Evolutionary conservation across 2,113 vertebrate genomes (phyloP).

Genomic region (Ceyx cyanopectus): DNA sequence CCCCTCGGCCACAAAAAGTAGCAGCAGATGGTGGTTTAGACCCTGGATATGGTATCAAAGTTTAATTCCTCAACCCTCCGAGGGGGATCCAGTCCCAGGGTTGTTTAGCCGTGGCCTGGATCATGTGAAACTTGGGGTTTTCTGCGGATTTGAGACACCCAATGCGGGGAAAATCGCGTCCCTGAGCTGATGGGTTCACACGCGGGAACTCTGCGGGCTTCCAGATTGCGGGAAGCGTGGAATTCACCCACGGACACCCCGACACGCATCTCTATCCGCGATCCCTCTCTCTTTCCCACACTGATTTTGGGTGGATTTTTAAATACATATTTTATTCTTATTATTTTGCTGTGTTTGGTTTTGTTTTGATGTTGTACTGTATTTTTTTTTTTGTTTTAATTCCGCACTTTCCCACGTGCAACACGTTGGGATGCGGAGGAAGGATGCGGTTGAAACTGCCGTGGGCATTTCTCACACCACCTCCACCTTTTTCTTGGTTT

Average conservation of each 20-base stretch:
- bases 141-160: background rate
- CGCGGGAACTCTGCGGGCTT: fast-evolving
- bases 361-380: too few relatives aligned
- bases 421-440: background rate
- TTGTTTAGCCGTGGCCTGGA: background rate
- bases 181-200: background rate
- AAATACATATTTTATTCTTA: too few relatives aligned
- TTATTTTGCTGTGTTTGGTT: too few relatives aligned
- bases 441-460: background rate
- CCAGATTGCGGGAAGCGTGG: background rate
- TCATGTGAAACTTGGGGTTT: background rate
- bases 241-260: background rate
- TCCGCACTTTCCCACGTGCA: fast-evolving
- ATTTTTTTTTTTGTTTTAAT: background rate
- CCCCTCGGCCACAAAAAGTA: background rate
- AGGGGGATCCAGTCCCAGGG: background rate
- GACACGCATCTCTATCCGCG: fast-evolving
- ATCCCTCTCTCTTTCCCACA: background rate
- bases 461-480: background rate
- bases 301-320: background rate
- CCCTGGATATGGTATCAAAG: background rate
- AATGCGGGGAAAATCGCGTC: background rate
- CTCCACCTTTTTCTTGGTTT: background rate
- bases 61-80: background rate
- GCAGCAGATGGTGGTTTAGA: conserved; percentile 11